Evolutionary conservation across 2,797 vertebrate species (phyloP).

Genomic region (Chromis chromis): DNA sequence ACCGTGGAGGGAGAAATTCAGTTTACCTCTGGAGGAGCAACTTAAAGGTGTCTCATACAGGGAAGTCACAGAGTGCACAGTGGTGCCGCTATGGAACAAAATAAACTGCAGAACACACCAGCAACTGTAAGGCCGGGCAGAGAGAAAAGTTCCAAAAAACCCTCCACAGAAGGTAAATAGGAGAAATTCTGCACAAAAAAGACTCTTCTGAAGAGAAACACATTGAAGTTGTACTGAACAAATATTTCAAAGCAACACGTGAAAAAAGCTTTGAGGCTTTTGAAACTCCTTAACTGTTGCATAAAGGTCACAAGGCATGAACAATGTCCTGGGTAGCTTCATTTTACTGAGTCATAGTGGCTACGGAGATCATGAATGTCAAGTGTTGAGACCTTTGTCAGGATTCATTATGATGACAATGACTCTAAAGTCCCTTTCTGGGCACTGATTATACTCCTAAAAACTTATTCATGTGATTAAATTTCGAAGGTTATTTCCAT

Average conservation of each 20-base stretch:
- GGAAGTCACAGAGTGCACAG: slow-evolving; percentile 59
- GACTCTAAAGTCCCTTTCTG: background rate
- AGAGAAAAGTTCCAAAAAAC: slow-evolving; percentile 19
- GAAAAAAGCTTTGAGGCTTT: slow-evolving; percentile 42
- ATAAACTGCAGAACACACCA: slow-evolving; percentile 58
- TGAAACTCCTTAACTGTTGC: slow-evolving; percentile 36
- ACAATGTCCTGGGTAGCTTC: slow-evolving; percentile 9
- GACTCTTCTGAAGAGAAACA: slow-evolving; percentile 30
- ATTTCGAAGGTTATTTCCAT: too few species aligned
- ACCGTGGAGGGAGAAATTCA: slow-evolving; percentile 70
- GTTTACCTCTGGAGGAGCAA: slow-evolving; percentile 62
- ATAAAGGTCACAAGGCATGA: slow-evolving; percentile 54
- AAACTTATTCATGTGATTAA: too few species aligned
- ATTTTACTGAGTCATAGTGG: background rate
- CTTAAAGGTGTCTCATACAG: slow-evolving; percentile 65
- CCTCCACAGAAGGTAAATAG: slow-evolving; percentile 24
- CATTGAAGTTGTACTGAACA: slow-evolving; percentile 14
- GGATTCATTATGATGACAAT: slow-evolving; percentile 5
- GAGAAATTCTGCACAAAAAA: slow-evolving; percentile 15
- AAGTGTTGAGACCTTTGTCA: slow-evolving; percentile 14
- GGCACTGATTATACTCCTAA: too few species aligned
- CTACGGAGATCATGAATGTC: slow-evolving; percentile 30
- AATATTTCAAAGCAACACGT: slow-evolving; percentile 42
- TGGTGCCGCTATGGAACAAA: slow-evolving; percentile 60
- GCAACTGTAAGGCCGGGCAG: slow-evolving; percentile 44